Evolutionary conservation across 2,113 vertebrate species (phyloP), one percentile per base, ranked within the genome.

Genomic region (Syngnathoides biaculeatus): DNA sequence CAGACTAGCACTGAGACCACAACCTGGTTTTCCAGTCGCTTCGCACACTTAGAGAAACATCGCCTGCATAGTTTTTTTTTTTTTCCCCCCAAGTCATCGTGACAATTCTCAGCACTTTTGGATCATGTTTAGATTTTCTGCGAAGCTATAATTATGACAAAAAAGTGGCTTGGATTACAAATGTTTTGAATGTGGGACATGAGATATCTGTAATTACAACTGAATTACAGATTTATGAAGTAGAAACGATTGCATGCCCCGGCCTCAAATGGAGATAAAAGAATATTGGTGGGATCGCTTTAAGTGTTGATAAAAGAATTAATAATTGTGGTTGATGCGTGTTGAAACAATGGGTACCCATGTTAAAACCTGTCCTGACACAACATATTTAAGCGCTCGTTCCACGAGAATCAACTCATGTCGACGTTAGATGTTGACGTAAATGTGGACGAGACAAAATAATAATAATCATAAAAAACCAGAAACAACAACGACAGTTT

Each of bases 361-460:
- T 63, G 10, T 45, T 39, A 22, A 35, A 20, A 19, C 38, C 55
- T 11, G 64, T 66, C 66, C 79, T 80, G 75, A 77, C 75, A 72
- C 67, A 27, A 82, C 84, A 83, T 75, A 81, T 80, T 65, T 55
- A 82, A 84, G 67, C 69, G 72, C 59, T 17, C 26, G 69, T 88
- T 83, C 83, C 86, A 58, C 39, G 48, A 76, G 86, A 82, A 71
- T 66, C 26, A 47, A 84, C 71, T 79, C 80, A 15, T 79, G 79
- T 90, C 84, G 87, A 90, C 89, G 87, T 89, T 90, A 86, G 83
- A 74, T 52, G 68, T 79, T 75, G n/a, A n/a, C n/a, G n/a, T n/a
- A n/a, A n/a, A n/a, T n/a, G n/a, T n/a, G n/a, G n/a, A n/a, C n/a
- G 55, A 27, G 19, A 60, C 15, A 57, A 27, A 13, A 13, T 1